Conservation (phyloP, 2,888 invertebrate genomes). For the Drosophila rubida region DNA sequence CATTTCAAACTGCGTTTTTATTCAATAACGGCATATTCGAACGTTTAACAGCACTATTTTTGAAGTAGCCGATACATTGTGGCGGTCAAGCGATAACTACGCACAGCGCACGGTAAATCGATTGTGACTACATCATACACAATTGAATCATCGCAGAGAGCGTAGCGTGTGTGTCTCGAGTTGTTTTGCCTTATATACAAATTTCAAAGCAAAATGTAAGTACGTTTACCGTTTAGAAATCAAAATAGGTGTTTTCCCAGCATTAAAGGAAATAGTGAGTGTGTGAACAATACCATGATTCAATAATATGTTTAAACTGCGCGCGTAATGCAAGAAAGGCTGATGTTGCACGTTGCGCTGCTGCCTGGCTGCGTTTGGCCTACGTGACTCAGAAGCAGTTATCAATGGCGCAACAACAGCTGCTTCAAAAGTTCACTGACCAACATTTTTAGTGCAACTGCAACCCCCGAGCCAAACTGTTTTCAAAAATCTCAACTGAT, state of each 20-base stretch:
- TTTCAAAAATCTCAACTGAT: constrained; percentile 52
- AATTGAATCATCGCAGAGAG: constrained; percentile 4
- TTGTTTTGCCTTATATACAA: constrained; percentile 6
- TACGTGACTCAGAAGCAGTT: constrained; percentile 80
- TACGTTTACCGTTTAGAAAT: not conserved
- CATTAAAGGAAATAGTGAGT: not conserved
- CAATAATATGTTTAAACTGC: constrained; percentile 26
- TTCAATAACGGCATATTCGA: not conserved
- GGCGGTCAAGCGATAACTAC: constrained; percentile 18
- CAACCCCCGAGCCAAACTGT: constrained; percentile 37
- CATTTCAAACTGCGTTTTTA: not conserved
- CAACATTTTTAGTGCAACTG: constrained; percentile 61
- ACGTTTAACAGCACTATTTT: constrained; percentile 16
- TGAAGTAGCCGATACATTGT: constrained; percentile 16
- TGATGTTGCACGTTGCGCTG: constrained; percentile 62
- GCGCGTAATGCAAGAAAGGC: constrained; percentile 35
- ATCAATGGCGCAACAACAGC: constrained; percentile 77
- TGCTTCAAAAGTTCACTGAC: constrained; percentile 67
- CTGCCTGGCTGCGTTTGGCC: constrained; percentile 53
- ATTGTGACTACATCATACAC: constrained; percentile 1
- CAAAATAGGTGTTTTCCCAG: not conserved
- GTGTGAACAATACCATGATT: not conserved
- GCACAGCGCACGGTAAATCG: not conserved
- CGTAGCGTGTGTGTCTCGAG: not conserved
- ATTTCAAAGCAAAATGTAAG: constrained; percentile 30